Base-by-base conservation (phyloP, 2,888 invertebrate species). In the Phoenoteleia sp. region DNA sequence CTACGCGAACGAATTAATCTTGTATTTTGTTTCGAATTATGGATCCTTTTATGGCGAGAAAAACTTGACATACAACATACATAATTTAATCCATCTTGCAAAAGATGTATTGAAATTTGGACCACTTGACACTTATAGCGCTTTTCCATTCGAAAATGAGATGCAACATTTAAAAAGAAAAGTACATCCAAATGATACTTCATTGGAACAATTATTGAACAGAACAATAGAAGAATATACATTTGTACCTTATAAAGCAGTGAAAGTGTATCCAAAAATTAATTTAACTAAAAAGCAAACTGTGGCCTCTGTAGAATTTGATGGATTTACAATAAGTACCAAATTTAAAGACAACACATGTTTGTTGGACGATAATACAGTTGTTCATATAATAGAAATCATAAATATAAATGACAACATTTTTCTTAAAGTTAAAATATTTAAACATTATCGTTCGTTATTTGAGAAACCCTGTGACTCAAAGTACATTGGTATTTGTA, bases 401-500 rank as follows among this genome's bases (percentile, higher is more conserved):
- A 2, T 27, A 2, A 7, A 29, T 7, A 45, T 9, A 23, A 15
- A 56, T 29, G n/a, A 56, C 15, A 29, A 56, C 1, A 56, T 56
- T 42, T 27, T 42, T 45, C 11, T 56, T 5, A 25, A 45, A 17
- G 56, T 71, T n/a, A 17, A 17, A 27, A 29, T 27, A 45, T 71
- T 71, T 15, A 42, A 15, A 13, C 27, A 9, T 21, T 19, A 19
- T 71, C 21, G 23, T 27, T 71, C 56, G 13, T 71, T 42, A 9
- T 71, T 71, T 45, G 45, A 56, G 3, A 19, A 42, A 29, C 71
- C 54, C 1, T 71, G 71, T 23, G 42, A 54, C n/a, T 71, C 56
- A 4, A 56, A 25, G n/a, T 39, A 23, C 17, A 45, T 71, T 9
- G 71, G 71, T 15, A 71, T 71, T 39, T 71, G 71, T 56, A 45